Base-by-base conservation (phyloP, 2,113 vertebrate genomes). In the Podarcis muralis region DNA sequence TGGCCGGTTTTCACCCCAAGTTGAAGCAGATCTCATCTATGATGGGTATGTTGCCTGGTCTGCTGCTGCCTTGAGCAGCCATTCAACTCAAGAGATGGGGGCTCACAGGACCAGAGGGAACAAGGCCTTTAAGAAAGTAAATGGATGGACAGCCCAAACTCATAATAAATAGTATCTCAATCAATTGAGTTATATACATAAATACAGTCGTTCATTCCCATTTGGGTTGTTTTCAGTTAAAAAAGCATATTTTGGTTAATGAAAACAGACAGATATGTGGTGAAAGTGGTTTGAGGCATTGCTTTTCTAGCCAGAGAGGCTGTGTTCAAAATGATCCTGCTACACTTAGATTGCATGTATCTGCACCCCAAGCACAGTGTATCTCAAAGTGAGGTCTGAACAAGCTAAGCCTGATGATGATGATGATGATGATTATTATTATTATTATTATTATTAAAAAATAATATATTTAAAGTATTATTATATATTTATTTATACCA, bases 1-100 rank as follows among this genome's bases (percentile, higher is more conserved):
- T 15, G 97, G 97, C 16, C 35, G 94, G 71, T 96, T 95, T 79
- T 97, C 97, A 16, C 96, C 96, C 0, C 90, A 86, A 27, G 76
- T 78, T 40, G 90, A 92, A 43, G 91, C 68, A 2, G 83, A 89
- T 62, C 88, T 92, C 6, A 12, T 78, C 32, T 94, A 66, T 30
- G 15, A 90, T 85, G 79, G 79, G 94, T 93, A 57, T 2, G 5
- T 6, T 1, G 83, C 40, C 32, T 6, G 35, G 37, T 30, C 22
- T 48, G 40, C 40, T 48, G 23, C 13, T 20, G 59, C 65, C 40
- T 13, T 32, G 43, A 32, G 27, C 83, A 48, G 59, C 13, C 65
- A 40, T 18, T 20, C n/a, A 43, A n/a, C 40, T 27, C 48, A 78
- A 30, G 11, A 78, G 16, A 69, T 69, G 66, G 23, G 16, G 32